Evolutionary conservation across 2,888 invertebrate species (phyloP).

Genomic region (Laspeyria flexula): DNA sequence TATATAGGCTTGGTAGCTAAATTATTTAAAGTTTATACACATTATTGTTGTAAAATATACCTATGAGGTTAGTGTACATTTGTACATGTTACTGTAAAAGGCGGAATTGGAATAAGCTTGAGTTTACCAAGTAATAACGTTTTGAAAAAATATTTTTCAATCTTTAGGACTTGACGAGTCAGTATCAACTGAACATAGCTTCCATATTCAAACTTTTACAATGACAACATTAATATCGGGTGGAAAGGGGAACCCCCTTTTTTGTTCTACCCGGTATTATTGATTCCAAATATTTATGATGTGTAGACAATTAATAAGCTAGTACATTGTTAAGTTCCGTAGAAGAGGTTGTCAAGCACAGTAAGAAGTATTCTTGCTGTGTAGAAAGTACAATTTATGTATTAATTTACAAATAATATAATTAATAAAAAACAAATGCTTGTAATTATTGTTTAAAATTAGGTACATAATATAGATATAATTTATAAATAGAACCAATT

Average conservation of each 20-base stretch:
- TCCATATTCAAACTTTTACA: no score
- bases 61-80: not conserved
- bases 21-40: slow-evolving; percentile 6
- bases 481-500: no score
- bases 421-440: slow-evolving; percentile 11
- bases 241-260: no score
- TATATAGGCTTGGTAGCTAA: slow-evolving; percentile 35
- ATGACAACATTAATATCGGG: no score
- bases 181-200: no score
- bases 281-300: not conserved
- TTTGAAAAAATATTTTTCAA: no score
- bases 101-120: no score
- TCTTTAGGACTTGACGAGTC: no score
- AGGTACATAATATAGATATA: slow-evolving; percentile 5
- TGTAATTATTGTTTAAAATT: slow-evolving; percentile 12
- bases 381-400: slow-evolving; percentile 31
- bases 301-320: not conserved
- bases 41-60: not conserved
- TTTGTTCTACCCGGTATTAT: no score
- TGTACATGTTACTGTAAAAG: no score
- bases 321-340: slow-evolving; percentile 35
- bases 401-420: slow-evolving; percentile 17
- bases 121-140: no score
- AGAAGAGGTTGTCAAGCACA: slow-evolving; percentile 12
- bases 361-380: slow-evolving; percentile 27